Evolutionary conservation across 2,888 invertebrate genomes (phyloP), one percentile per base, ranked within the genome.

Genomic region (Agrotis clavis): DNA sequence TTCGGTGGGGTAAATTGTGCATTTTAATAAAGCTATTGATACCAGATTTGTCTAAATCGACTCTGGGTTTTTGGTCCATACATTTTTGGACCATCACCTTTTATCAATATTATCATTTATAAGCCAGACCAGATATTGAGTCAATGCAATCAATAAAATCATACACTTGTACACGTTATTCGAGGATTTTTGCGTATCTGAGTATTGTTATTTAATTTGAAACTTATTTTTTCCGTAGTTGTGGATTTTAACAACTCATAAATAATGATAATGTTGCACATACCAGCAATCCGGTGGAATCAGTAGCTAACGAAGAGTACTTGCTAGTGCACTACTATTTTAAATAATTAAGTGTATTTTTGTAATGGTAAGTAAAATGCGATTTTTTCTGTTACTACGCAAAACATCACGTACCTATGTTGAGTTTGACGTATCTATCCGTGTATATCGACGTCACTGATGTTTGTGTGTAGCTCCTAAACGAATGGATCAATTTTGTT

Each of bases 121-220:
- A 41, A 41, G 41, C 41, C 41, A 41, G 41, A 41, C 11, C 0
- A 11, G 11, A 14, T 35, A 16, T 35, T 69, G 21, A 57, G 54
- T 48, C 25, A 56, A 13, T 48, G 35, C n/a, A 70, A 56, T 56
- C 13, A 18, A 25, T 25, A 30, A 48, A 57, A 4, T 18, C 0
- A 30, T 71, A 14, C 9, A 41, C 11, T 41, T 41, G 11, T 41
- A 41, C 9, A 21, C 53, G 53, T 53, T 18, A 41, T 2, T 41
- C 18, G 11, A 9, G 18, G 18, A 59, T 45, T 30, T 59, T 59
- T 59, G 57, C 48, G 71, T 71, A 50, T 69, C n/a, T 48, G 9
- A n/a, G 41, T 16, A 53, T 16, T 41, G 70, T 70, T 68, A 21
- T 30, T 54, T n/a, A 16, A 69, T 67, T 47, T 47, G 19, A 67